phyloP scores from a whole-genome alignment of 2,797 vertebrate genomes.

The Spinibarbus caldwelli region DNA sequence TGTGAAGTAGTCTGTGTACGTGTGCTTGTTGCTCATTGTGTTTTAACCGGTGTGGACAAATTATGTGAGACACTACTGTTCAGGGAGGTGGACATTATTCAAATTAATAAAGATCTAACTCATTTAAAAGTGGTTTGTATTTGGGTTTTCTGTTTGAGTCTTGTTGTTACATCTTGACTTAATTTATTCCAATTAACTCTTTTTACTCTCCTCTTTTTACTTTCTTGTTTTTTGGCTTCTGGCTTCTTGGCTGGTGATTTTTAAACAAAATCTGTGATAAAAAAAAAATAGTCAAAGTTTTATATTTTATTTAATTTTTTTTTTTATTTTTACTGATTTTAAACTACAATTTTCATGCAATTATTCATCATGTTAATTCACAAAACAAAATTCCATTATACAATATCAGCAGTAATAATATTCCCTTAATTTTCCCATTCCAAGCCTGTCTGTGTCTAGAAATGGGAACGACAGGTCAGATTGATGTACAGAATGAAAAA shows the following conservation, averaged over 20 bases:
- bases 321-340: not conserved
- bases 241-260: not conserved
- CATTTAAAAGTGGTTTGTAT: constrained; percentile 43
- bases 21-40: constrained; percentile 49
- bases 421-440: not conserved
- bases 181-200: not conserved
- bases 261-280: not conserved
- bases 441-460: not conserved
- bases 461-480: not conserved
- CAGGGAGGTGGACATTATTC: constrained; percentile 51
- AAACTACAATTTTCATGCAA: too few species aligned
- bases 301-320: not conserved
- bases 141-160: constrained; percentile 11
- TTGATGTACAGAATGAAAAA: not conserved
- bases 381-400: not conserved
- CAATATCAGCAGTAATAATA: not conserved
- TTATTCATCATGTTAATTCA: not conserved
- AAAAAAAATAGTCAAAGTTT: not conserved
- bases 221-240: not conserved
- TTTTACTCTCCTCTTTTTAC: not conserved
- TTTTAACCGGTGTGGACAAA: constrained; percentile 48
- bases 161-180: not conserved
- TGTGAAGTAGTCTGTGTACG: constrained; percentile 33
- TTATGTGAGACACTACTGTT: constrained; percentile 50
- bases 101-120: constrained; percentile 58